Conservation (phyloP, 2,797 vertebrate genomes). For the Melanotaenia nigrans region DNA sequence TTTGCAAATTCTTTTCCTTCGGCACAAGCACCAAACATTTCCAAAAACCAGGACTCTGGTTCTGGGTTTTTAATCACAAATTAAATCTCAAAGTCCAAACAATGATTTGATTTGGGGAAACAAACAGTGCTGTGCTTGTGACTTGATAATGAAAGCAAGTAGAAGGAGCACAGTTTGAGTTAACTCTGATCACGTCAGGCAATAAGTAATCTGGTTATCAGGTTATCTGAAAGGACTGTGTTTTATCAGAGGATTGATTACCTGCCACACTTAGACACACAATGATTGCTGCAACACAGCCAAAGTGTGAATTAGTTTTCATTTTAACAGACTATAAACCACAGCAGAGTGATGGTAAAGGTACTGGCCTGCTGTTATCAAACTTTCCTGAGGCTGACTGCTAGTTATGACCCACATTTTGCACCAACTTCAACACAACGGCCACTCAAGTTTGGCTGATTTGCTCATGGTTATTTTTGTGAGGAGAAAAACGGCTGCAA, state of each 20-base stretch:
- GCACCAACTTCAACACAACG: not conserved
- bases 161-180: not conserved
- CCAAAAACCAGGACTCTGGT: no score
- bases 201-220: conserved; percentile 4
- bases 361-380: conserved; percentile 13
- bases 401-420: not conserved
- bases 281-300: conserved; percentile 10
- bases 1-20: no score
- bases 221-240: not conserved
- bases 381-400: conserved; percentile 18
- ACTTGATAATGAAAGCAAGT: not conserved
- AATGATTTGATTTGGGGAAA: no score
- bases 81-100: no score
- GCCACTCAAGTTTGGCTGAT: conserved; percentile 12
- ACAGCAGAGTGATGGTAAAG: conserved; percentile 14
- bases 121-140: not conserved
- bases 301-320: conserved; percentile 12
- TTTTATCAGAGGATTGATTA: conserved; percentile 26
- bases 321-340: conserved; percentile 3
- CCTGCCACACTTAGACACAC: conserved; percentile 5
- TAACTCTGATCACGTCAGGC: conserved; percentile 3
- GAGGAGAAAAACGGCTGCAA: conserved; percentile 1
- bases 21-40: no score
- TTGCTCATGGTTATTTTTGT: conserved; percentile 5
- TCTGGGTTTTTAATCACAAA: no score